A percentile compares a stretch with the other conserved stretches of the same genome.
Evolutionary conservation across 2,113 vertebrate genomes (phyloP).

Genomic region (Chascanopsetta lugubris): DNA sequence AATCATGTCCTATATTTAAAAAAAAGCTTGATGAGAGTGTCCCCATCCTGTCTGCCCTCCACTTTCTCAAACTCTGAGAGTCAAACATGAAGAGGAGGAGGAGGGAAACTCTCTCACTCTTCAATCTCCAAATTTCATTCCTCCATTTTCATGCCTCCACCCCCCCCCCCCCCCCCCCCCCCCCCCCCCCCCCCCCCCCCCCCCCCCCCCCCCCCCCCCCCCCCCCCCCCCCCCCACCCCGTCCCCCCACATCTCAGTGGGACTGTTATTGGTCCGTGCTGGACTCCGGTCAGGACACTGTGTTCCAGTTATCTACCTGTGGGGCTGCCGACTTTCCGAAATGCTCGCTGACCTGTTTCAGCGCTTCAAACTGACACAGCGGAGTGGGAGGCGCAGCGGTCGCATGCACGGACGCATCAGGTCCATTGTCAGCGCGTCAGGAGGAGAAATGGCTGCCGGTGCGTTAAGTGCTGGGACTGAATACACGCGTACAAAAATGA

Average conservation of each 20-base stretch:
- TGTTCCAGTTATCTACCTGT: conserved; percentile 63
- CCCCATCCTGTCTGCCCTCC: not conserved
- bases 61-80: conserved; percentile 16
- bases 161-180: conserved; percentile 25
- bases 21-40: no score
- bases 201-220: conserved; percentile 3
- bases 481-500: no score
- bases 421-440: not conserved
- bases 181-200: not conserved
- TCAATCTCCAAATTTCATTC: conserved; percentile 57
- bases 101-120: conserved; percentile 16
- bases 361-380: conserved; percentile 13
- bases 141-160: conserved; percentile 30
- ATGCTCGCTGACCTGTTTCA: conserved; percentile 69
- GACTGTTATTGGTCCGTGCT: conserved; percentile 21
- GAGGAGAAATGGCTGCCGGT: not conserved
- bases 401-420: not conserved
- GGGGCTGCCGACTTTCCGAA: conserved; percentile 40
- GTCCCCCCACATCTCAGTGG: not conserved
- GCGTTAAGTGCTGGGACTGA: not conserved
- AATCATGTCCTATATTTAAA: not conserved
- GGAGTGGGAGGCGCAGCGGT: no score
- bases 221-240: no score
- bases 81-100: conserved; percentile 29
- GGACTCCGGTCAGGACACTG: conserved; percentile 53